Percentiles rank a stretch among this genome's conserved stretches.
phyloP scores from a whole-genome alignment of 2,797 vertebrate genomes.

The Simalia tracyae region DNA sequence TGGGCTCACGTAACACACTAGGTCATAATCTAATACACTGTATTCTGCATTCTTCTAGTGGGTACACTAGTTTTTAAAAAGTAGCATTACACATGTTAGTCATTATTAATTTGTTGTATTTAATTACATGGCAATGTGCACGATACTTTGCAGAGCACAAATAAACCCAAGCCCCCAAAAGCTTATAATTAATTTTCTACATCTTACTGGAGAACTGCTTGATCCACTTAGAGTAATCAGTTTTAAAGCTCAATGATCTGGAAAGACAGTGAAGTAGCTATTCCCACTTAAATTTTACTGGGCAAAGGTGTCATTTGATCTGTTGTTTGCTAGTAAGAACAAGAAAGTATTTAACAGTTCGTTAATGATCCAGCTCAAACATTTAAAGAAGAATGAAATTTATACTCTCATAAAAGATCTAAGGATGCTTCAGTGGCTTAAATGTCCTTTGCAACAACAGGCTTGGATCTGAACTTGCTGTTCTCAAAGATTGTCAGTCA shows the following conservation, averaged over 20 bases:
- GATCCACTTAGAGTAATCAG: background rate
- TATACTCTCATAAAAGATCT: background rate
- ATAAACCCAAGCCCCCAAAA: background rate
- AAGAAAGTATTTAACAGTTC: background rate
- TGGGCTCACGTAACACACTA: background rate
- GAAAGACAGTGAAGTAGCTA: background rate
- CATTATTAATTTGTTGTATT: background rate
- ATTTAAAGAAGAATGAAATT: background rate
- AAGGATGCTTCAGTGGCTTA: background rate
- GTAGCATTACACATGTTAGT: background rate
- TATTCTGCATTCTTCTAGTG: background rate
- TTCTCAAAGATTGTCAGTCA: background rate
- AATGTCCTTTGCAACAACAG: background rate
- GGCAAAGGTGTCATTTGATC: background rate
- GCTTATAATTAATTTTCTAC: background rate
- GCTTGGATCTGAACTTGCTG: background rate
- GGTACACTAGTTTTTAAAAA: background rate
- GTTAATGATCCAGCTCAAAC: background rate
- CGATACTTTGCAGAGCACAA: background rate
- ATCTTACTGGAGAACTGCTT: background rate
- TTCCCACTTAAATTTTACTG: background rate
- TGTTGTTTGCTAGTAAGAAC: background rate
- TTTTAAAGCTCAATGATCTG: background rate
- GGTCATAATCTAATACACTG: background rate
- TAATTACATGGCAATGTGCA: background rate